A percentile compares a stretch with the other conserved stretches of the same genome.
phyloP scores from a whole-genome alignment of 2,113 vertebrate species.

The Felis chaus region DNA sequence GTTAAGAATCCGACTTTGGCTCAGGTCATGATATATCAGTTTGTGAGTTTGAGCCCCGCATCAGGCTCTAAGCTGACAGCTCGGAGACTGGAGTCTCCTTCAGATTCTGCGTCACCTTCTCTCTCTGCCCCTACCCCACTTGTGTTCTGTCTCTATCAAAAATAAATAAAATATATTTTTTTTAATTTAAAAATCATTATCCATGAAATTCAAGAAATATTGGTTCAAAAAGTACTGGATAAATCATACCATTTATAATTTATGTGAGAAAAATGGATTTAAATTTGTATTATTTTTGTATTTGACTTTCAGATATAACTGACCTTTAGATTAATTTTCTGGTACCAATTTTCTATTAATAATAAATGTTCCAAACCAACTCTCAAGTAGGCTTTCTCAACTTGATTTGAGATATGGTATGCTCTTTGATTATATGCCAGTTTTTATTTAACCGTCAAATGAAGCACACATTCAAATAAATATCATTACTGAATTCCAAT shows the following conservation, averaged over 20 bases:
- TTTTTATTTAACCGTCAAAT: conserved; percentile 69
- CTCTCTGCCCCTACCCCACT: no score
- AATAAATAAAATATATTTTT: no score
- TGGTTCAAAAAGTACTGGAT: background rate
- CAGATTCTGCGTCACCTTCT: no score
- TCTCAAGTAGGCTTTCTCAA: conserved; percentile 50
- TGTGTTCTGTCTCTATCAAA: no score
- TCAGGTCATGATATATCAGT: no score
- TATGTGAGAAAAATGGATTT: conserved; percentile 53
- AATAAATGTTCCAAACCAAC: conserved; percentile 72
- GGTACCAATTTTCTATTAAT: conserved; percentile 75
- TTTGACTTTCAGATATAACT: conserved; percentile 66
- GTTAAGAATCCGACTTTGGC: no score
- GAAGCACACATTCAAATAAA: conserved; percentile 55
- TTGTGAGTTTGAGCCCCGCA: no score
- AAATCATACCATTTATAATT: conserved; percentile 75
- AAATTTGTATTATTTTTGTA: conserved; percentile 72
- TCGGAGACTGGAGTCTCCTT: no score
- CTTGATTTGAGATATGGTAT: conserved; percentile 53
- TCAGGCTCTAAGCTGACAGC: no score
- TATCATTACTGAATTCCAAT: conserved; percentile 53
- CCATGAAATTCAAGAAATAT: conserved; percentile 39
- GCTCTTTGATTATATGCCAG: conserved; percentile 67
- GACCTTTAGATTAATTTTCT: conserved; percentile 81
- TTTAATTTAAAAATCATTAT: background rate